phyloP scores from a whole-genome alignment of 2,113 vertebrate species.

The Peromyscus maniculatus region DNA sequence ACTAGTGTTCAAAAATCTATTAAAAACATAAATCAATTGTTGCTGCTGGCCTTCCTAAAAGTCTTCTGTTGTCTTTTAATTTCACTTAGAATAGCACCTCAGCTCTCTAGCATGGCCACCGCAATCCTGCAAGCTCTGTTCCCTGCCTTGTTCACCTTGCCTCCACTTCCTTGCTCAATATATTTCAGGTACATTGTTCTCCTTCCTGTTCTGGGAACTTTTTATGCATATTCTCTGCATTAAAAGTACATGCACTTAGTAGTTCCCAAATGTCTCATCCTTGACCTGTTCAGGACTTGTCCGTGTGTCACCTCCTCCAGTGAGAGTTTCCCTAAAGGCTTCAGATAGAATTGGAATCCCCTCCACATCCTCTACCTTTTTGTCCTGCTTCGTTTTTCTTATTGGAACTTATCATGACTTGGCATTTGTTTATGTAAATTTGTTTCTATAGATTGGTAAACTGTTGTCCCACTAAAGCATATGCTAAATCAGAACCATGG shows the following conservation, averaged over 20 bases:
- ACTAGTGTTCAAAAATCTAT: conserved; percentile 57
- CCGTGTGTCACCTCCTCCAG: not conserved
- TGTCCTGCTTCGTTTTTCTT: conserved; percentile 54
- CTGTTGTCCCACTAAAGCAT: conserved; percentile 1
- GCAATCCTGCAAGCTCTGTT: not conserved
- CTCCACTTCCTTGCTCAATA: not conserved
- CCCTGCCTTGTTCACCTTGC: not conserved
- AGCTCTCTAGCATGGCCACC: not conserved
- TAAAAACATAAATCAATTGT: conserved; percentile 65
- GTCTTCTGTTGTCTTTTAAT: conserved; percentile 45
- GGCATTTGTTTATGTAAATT: conserved; percentile 56
- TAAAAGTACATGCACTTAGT: not conserved
- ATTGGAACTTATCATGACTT: not conserved
- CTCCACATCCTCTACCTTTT: not conserved
- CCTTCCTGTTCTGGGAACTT: conserved; percentile 37
- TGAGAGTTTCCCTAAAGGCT: not conserved
- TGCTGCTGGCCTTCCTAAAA: conserved; percentile 25
- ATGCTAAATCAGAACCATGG: conserved; percentile 33
- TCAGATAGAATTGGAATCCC: conserved; percentile 12
- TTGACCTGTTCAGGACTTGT: not conserved
- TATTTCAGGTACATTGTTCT: not conserved
- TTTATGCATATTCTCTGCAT: conserved; percentile 19
- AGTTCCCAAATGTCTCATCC: conserved; percentile 17
- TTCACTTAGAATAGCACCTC: conserved; percentile 65
- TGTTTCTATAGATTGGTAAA: conserved; percentile 22